Percentiles rank a stretch among this genome's conserved stretches.
Evolutionary conservation across 2,888 invertebrate species (phyloP).

Genomic region (Parnassius apollo): DNA sequence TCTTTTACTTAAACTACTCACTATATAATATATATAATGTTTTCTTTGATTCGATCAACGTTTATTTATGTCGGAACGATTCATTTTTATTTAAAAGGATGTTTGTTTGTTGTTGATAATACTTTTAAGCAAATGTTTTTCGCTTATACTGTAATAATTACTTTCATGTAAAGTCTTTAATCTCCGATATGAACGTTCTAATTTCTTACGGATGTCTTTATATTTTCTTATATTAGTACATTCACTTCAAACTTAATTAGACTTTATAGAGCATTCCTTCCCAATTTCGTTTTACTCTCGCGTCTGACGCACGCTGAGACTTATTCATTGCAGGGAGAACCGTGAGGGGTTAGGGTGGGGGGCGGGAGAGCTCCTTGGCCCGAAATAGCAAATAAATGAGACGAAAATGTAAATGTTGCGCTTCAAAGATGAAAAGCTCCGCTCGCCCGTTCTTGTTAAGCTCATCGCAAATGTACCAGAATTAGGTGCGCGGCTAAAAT

Average conservation of each 20-base stretch:
- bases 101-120: conserved; percentile 33
- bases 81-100: conserved; percentile 66
- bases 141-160: no score
- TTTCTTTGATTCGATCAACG: conserved; percentile 64
- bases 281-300: conserved; percentile 74
- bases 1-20: conserved; percentile 55
- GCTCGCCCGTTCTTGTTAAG: conserved; percentile 75
- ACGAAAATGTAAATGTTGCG: conserved; percentile 82
- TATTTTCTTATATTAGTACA: conserved; percentile 52
- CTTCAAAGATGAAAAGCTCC: conserved; percentile 80
- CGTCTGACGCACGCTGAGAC: conserved; percentile 72
- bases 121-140: background rate
- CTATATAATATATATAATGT: no score
- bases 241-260: conserved; percentile 80
- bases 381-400: conserved; percentile 82
- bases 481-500: conserved; percentile 75
- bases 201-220: background rate
- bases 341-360: conserved; percentile 44
- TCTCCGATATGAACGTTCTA: background rate
- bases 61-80: conserved; percentile 49
- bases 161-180: no score
- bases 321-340: conserved; percentile 74
- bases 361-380: conserved; percentile 55
- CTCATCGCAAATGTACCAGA: conserved; percentile 79
- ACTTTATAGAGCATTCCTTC: conserved; percentile 81